These are phyloP conservation scores for Anguilla japonica DNA, from an alignment of 2,113 vertebrate species.

Conservation along the genomic window DNA sequence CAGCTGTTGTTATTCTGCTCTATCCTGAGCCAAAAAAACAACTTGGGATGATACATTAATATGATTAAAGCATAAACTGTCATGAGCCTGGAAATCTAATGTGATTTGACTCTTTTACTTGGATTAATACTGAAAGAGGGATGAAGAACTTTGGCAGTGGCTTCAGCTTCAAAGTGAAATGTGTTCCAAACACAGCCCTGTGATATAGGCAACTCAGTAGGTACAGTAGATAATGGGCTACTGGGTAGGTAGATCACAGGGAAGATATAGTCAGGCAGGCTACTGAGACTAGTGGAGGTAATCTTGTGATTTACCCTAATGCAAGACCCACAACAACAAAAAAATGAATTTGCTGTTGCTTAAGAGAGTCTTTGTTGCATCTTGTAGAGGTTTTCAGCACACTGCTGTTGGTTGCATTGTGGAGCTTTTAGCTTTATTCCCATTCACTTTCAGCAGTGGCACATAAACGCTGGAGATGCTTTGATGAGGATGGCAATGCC, in stretches of 20 bases:
- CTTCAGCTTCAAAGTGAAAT: neutral
- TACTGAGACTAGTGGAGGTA: neutral
- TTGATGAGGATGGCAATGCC: neutral
- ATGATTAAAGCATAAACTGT: conserved; percentile 2
- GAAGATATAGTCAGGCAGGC: neutral
- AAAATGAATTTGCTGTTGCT: neutral
- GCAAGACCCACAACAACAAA: neutral
- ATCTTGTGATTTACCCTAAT: neutral
- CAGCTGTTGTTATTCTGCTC: neutral
- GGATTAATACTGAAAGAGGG: conserved; percentile 3
- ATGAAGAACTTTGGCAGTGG: neutral
- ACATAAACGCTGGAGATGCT: conserved; percentile 13
- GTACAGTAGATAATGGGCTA: too few relatives aligned
- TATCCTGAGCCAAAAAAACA: neutral
- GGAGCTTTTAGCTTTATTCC: neutral
- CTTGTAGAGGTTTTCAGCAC: neutral
- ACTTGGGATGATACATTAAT: neutral
- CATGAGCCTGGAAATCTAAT: neutral
- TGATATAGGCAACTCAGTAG: neutral
- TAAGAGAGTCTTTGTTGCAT: neutral
- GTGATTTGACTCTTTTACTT: neutral
- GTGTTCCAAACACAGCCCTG: neutral
- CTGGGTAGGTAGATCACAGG: neutral
- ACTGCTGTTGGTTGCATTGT: conserved; percentile 9
- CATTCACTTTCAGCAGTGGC: conserved; percentile 17